These are phyloP conservation scores for Limosa lapponica DNA, from an alignment of 2,797 vertebrate genomes.

Conservation along the genomic window DNA sequence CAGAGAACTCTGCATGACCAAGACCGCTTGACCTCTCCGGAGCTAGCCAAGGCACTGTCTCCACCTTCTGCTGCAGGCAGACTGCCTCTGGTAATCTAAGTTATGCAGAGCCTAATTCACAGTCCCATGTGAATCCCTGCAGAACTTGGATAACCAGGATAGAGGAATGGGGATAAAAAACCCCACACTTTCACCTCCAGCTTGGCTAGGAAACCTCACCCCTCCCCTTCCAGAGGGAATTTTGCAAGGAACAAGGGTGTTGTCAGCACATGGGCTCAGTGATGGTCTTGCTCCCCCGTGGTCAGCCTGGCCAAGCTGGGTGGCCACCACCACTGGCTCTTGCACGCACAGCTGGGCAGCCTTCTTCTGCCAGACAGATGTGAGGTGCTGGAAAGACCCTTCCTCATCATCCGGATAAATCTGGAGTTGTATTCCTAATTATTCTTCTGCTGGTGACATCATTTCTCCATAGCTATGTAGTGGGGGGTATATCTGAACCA, in stretches of 20 bases:
- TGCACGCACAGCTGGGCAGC: neutral
- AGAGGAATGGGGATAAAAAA: neutral
- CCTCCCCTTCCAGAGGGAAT: neutral
- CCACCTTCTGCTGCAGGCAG: neutral
- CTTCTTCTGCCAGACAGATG: neutral
- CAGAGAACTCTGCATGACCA: neutral
- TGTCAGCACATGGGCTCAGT: rapidly evolving
- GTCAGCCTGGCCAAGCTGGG: neutral
- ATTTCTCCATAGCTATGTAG: neutral
- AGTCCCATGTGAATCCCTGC: neutral
- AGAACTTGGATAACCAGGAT: neutral
- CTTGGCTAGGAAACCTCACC: neutral
- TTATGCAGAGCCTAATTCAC: neutral
- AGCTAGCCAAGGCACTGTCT: neutral
- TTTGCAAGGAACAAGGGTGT: neutral
- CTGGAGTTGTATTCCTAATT: neutral
- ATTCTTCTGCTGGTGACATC: neutral
- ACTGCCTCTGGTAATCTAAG: neutral
- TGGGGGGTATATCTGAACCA: neutral
- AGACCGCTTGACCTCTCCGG: neutral
- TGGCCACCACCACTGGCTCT: rapidly evolving
- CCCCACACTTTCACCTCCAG: neutral
- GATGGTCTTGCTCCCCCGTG: neutral
- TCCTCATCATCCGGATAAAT: neutral
- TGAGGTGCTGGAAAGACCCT: neutral